Conservation (phyloP, 1,140 invertebrate species). For the Phthorimaea operculella region DNA sequence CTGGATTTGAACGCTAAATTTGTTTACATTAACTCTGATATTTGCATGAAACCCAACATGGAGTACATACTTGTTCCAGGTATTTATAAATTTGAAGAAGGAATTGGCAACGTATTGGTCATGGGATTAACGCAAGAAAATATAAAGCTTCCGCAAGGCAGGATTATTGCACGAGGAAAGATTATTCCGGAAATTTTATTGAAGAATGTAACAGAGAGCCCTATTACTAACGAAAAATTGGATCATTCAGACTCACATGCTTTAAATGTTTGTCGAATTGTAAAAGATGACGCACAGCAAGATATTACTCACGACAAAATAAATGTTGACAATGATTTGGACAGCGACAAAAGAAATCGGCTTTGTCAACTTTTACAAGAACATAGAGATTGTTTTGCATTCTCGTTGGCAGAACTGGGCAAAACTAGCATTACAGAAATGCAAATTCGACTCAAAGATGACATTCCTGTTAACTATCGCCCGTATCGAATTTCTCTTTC, state of each 20-base stretch:
- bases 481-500: background rate
- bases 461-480: background rate
- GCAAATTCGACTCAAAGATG: background rate
- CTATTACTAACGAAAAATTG: background rate
- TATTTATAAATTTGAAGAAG: background rate
- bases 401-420: background rate
- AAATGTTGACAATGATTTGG: background rate
- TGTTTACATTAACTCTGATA: background rate
- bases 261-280: background rate
- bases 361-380: background rate
- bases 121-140: background rate
- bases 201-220: background rate
- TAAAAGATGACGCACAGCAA: background rate
- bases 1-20: background rate
- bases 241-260: background rate
- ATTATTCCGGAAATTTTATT: background rate
- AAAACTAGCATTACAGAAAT: background rate
- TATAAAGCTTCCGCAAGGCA: background rate
- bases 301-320: background rate
- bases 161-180: background rate
- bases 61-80: constrained; percentile 5
- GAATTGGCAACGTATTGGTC: background rate
- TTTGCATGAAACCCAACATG: background rate
- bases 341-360: background rate
- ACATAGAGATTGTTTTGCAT: background rate